Base-by-base conservation (phyloP, 2,113 vertebrate species). In the Struthio camelus region DNA sequence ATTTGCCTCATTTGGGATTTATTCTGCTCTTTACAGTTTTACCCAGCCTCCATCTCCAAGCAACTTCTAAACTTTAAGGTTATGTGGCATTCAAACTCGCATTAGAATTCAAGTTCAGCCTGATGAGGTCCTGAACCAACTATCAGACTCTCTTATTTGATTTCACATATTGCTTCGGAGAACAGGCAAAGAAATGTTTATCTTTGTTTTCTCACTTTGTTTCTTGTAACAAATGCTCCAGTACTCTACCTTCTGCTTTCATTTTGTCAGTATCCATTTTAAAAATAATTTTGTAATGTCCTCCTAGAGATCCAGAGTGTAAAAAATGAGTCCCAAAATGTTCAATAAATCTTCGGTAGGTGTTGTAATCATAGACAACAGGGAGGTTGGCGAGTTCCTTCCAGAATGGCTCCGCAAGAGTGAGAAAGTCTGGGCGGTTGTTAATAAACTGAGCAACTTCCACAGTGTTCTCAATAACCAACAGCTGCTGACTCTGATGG, bases 361-460 rank as follows among this genome's bases (percentile, higher is more conserved):
- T 24, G 0, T 93, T 97, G 72, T 99, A 99, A 18, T 99, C 98
- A 2, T 99, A 99, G 3, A 98, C n/a, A 19, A 98, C 59, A 0
- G 99, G 99, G 58, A 99, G 98, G 20, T 96, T 95, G 36, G 97
- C 97, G 83, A 99, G 97, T 28, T 99, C 99, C 92, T 98, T 99
- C 99, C 99, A 99, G 96, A 99, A 99, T 8, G 97, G 97, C 76
- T 99, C 98, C 1, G 99, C 96, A 42, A 99, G 98, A 24, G 98
- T 94, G 76, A 99, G 97, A 92, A 99, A 98, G 75, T 99, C 97
- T 5, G 99, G 99, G 34, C 95, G 98, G 14, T 98, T 98, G 96
- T 99, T 99, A 96, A 99, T 98, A 96, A 99, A 99, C 89, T 99
- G 99, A 89, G 99, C 99, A 96, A 99, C 98, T 97, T 99, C 99